Base-by-base conservation (phyloP, 2,797 vertebrate genomes). In the Austrolebias charrua region DNA sequence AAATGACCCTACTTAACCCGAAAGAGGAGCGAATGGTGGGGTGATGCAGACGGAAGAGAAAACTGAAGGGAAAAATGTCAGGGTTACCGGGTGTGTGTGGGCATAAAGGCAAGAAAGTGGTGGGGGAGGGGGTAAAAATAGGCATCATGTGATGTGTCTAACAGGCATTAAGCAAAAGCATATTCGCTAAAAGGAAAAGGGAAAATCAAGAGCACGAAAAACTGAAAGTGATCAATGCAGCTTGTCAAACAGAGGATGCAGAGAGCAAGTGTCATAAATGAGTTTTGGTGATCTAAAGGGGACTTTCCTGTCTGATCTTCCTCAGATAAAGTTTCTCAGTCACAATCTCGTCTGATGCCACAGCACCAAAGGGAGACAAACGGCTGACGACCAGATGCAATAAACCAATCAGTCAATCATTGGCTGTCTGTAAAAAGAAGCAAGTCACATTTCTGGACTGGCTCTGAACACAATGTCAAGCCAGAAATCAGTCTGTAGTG, bases 1-100 rank as follows among this genome's bases (percentile, higher is more conserved):
- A 90, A 86, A 72, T 86, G 89, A 92, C 91, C 91, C 88, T 85
- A 80, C 80, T 91, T 92, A 92, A 94, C 91, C 90, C 80, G 71
- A 48, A 55, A 54, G 80, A 61, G 69, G 61, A 75, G 53, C 51
- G 16, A 81, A 78, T 76, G 64, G 69, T 2, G 1, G 75, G 65
- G 62, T 82, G 72, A 74, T 71, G 65, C 40, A 35, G 59, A 56
- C 70, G 59, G 71, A 55, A 53, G 51, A 69, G 66, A 66, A 63
- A 55, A 69, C 44, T 75, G 66, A 46, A 55, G 66, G 60, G 60
- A 57, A 44, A 71, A 58, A 46, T 65, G 73, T 66, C 40, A 35
- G 55, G 61, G 49, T 47, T 56, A 29, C n/a, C 45, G 56, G 61
- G 63, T 75, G 54, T 76, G 67, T 8, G 29, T 71, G 54, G 45